Percentiles rank a stretch among this genome's conserved stretches.
phyloP scores from a whole-genome alignment of 2,888 invertebrate genomes.

The Matsumyia berberina region DNA sequence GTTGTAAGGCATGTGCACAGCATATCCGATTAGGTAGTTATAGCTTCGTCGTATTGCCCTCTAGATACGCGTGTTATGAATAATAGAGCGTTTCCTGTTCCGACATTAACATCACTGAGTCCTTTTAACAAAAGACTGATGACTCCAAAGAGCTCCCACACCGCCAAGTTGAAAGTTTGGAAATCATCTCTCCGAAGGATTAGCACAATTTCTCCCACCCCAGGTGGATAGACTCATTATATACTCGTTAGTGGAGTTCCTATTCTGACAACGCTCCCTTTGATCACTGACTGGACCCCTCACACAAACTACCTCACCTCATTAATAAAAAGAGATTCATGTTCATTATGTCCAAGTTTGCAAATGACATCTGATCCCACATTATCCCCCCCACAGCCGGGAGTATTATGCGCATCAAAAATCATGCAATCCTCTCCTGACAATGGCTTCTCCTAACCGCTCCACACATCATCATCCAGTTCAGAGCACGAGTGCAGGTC shows the following conservation, averaged over 20 bases:
- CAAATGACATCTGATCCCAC: constrained; percentile 16
- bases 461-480: constrained; percentile 30
- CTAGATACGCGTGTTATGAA: no score
- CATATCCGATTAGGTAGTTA: no score
- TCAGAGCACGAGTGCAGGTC: constrained; percentile 1
- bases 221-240: not conserved
- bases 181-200: no score
- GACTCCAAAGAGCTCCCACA: no score
- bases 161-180: no score
- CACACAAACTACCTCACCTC: not conserved
- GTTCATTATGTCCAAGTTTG: constrained; percentile 16
- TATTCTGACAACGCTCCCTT: not conserved
- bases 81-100: no score
- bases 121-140: no score
- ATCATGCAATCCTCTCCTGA: constrained; percentile 8
- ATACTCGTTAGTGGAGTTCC: not conserved
- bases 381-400: not conserved
- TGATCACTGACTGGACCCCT: constrained; percentile 4
- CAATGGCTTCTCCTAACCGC: constrained; percentile 2
- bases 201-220: not conserved
- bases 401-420: constrained; percentile 23
- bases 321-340: constrained; percentile 18
- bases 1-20: no score
- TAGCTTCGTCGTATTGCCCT: no score
- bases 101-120: no score